Evolutionary conservation across 2,888 invertebrate genomes (phyloP).

Genomic region (Melitaea athalia): DNA sequence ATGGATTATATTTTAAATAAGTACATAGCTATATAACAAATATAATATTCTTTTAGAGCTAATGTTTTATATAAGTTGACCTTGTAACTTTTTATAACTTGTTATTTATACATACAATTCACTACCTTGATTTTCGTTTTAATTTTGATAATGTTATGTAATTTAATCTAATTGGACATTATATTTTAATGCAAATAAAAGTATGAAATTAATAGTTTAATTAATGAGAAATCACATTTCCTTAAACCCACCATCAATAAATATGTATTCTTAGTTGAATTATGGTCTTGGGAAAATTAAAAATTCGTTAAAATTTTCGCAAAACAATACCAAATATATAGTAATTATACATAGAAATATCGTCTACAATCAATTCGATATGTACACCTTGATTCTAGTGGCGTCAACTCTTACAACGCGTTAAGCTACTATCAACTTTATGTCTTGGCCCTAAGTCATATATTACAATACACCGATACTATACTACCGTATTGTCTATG

Average conservation of each 20-base stretch:
- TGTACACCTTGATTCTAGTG: conserved; percentile 36
- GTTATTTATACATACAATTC: neutral
- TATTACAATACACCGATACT: conserved; percentile 50
- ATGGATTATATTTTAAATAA: no score
- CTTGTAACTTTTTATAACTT: neutral
- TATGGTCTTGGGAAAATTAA: neutral
- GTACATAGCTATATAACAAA: neutral
- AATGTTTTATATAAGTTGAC: neutral
- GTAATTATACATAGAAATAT: conserved; percentile 28
- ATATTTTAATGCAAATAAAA: no score
- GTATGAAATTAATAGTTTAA: no score
- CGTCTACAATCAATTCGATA: conserved; percentile 36
- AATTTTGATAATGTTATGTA: neutral
- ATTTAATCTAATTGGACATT: no score
- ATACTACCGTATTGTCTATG: conserved; percentile 56
- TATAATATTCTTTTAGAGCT: neutral
- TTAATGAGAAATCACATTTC: no score
- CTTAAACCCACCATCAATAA: neutral
- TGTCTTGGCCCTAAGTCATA: conserved; percentile 48
- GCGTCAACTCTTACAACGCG: conserved; percentile 26
- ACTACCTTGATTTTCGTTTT: neutral
- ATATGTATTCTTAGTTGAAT: neutral
- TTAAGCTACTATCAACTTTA: conserved; percentile 57
- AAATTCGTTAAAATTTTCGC: neutral
- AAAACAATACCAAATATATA: conserved; percentile 19